Evolutionary conservation across 2,888 invertebrate species (phyloP), one percentile per base, ranked within the genome.

Genomic region (Trisateles emortualis): DNA sequence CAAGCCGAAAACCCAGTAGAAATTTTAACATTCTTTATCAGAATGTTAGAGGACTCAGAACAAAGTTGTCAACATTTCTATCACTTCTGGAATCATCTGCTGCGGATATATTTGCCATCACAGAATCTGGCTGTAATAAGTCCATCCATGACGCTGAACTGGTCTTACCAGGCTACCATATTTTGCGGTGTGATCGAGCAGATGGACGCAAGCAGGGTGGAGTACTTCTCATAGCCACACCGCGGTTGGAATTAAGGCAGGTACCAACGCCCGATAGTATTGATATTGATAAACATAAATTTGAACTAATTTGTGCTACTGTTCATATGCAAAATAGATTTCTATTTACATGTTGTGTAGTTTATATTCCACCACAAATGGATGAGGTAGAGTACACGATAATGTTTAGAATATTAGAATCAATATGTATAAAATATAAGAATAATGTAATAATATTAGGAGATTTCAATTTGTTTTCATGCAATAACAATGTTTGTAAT

Each of bases 351-450:
- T 52, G 47, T 44, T 40, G 52, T 24, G 32, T 22, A 10, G 48
- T 52, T 0, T 57, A 57, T 39, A 52, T 49, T 26, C 52, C 49
- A 10, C 57, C 57, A 8, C 1, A 33, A 2, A 19, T 32, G 1
- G 32, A 24, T 0, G 48, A 52, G 2, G 32, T 14, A 44, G 41
- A 52, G 11, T 57, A 52, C 11, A 26, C 39, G 32, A 2, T 38
- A 35, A 13, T 52, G 29, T 41, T 52, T 52, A 40, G 19, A 5
- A 6, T 51, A 16, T 11, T 40, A 39, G 51, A 51, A 39, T 40
- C 32, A 11, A 10, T 51, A 4, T 19, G 51, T 44, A 9, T 39
- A 14, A 52, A 41, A 29, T 46, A 42, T 19, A 30, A 14, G n/a
- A 42, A 19, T 30, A 52, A 36, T 13, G 3, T 41, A n/a, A 3